A percentile compares a stretch with the other conserved stretches of the same genome.
phyloP scores from a whole-genome alignment of 2,888 invertebrate genomes.

The Pseudococcus viburni region DNA sequence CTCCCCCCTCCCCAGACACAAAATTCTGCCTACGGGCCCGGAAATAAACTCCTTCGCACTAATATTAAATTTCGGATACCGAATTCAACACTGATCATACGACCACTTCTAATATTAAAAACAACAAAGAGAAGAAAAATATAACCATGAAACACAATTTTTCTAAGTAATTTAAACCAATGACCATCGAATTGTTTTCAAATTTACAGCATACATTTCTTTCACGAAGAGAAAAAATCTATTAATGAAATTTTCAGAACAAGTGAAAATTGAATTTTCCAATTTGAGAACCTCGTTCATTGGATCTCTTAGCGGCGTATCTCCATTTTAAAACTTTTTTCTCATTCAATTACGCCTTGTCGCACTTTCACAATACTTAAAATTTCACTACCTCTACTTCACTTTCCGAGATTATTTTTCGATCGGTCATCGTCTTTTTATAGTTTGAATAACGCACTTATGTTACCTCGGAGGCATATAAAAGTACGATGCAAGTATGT shows the following conservation, averaged over 20 bases:
- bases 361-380: conserved; percentile 12
- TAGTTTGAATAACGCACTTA: conserved; percentile 4
- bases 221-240: not conserved
- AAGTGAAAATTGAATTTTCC: conserved; percentile 9
- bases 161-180: not conserved
- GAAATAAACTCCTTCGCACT: too few species aligned
- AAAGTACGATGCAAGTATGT: not conserved
- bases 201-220: not conserved
- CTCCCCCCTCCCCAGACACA: too few species aligned
- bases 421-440: conserved; percentile 13
- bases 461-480: not conserved
- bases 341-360: conserved; percentile 13
- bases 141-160: not conserved
- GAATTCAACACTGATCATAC: too few species aligned
- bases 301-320: not conserved
- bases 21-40: too few species aligned
- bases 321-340: not conserved
- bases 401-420: conserved; percentile 43
- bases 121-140: not conserved
- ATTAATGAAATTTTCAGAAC: conserved; percentile 10
- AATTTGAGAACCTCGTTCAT: not conserved
- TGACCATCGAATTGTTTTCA: not conserved
- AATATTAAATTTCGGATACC: too few species aligned
- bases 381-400: conserved; percentile 16
- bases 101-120: too few species aligned